A percentile compares a stretch with the other conserved stretches of the same genome.
Conservation (phyloP, 2,888 invertebrate genomes). For the Ormyrus pomaceus region DNA sequence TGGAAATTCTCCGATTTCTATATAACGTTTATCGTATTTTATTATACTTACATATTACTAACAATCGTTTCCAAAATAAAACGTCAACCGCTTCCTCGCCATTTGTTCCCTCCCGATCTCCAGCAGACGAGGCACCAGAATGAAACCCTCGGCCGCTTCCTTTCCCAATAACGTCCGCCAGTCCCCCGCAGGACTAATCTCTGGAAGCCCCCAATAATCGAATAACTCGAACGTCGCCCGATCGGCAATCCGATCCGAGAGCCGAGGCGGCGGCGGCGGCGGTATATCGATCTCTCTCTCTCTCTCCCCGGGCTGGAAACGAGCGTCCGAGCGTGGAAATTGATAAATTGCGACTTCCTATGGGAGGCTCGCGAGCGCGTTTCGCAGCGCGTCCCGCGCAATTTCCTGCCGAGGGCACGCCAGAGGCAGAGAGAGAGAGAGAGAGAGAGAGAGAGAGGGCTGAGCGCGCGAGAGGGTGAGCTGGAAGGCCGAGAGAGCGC, state of each 20-base stretch:
- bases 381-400: slow-evolving; percentile 68
- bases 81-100: no score
- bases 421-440: slow-evolving; percentile 4
- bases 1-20: no score
- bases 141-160: no score
- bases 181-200: no score
- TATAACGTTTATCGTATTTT: no score
- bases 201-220: not conserved
- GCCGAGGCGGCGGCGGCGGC: no score
- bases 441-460: not conserved
- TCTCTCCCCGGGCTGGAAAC: slow-evolving; percentile 57
- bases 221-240: not conserved
- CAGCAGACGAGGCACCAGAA: no score
- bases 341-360: slow-evolving; percentile 75
- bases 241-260: slow-evolving; percentile 12
- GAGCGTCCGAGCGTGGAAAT: slow-evolving; percentile 66
- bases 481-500: slow-evolving; percentile 60
- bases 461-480: slow-evolving; percentile 45
- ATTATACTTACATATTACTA: no score
- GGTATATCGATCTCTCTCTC: slow-evolving; percentile 6
- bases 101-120: no score
- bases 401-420: slow-evolving; percentile 71
- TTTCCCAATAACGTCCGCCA: no score
- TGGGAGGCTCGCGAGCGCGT: slow-evolving; percentile 67
- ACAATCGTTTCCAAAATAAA: no score